Evolutionary conservation across 2,113 vertebrate species (phyloP), one percentile per base, ranked within the genome.

Genomic region (Lasiurus borealis): DNA sequence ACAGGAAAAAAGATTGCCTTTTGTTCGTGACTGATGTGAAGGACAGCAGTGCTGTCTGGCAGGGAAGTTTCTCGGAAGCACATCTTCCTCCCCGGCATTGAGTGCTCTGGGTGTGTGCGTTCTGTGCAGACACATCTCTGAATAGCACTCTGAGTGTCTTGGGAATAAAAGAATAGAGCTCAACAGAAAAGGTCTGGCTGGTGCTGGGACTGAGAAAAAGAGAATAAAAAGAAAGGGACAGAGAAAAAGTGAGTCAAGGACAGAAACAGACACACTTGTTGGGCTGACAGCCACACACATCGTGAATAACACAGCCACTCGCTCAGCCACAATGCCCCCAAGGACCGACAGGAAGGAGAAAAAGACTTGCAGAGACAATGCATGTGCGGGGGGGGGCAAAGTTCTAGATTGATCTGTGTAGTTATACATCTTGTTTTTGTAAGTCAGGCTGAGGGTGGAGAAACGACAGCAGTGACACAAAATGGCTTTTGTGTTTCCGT

Each of bases 181-280:
- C 97, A 97, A 97, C 97, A 98, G 98, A 98, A 97, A 96, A 95
- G 96, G 89, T 97, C 97, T 98, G 98, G 97, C 98, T 98, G 98
- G 98, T 98, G 96, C 98, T 96, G 97, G 98, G 98, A 64, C 91
- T 29, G 88, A 94, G 80, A 89, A 94, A 93, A 86, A 96, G 77
- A 95, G 85, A 34, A 77, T 82, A 88, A 40, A 81, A 88, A 80
- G 88, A 93, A 97, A 93, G 97, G 97, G 98, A 96, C 89, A 97
- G 90, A 97, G 95, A 93, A 97, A 97, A 98, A 98, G 95, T 97
- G 97, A 98, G 98, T 98, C 98, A 98, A 98, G 98, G 98, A 98
- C 98, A 98, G 97, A 97, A 97, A 85, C 97, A 97, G 97, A 97
- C 96, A 94, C 97, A 81, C 95, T 97, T 96, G 68, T 94, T 91